Base-by-base conservation (phyloP, 2,888 invertebrate species). In the Dicyrtomina minuta region DNA sequence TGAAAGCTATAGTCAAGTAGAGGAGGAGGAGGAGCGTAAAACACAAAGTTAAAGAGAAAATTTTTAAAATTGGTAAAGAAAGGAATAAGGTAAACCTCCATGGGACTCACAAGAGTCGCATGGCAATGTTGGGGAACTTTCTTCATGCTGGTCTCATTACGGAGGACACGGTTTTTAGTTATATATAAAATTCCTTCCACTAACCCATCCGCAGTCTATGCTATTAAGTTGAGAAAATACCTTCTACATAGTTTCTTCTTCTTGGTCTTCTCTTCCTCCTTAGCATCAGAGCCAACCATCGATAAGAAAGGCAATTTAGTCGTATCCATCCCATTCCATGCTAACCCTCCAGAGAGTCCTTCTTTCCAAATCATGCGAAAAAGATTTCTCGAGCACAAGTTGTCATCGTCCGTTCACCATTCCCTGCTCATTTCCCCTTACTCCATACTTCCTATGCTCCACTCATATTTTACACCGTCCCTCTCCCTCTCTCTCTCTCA, bases 291-390 rank as follows among this genome's bases (percentile, higher is more conserved):
- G 33, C 33, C 33, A 3, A 33, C 33, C 33, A 17, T 49, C 67
- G 70, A 71, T 71, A 71, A 71, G 70, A 67, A 64, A 58, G 62
- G 67, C 70, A 71, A 71, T 71, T 71, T 68, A 62, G 64, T 44
- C 61, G 62, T 67, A 71, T 71, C 70, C 70, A 64, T 71, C 64
- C 53, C 53, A 62, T 61, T 60, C 59, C 64, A 64, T 8, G 33
- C 33, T 58, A 64, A 67, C 70, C 64, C 67, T 64, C 51, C 62
- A 64, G 70, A 67, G 64, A 60, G 58, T 62, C 58, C 62, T 71
- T 68, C 44, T 24, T 49, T 55, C 61, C 67, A 71, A 67, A 67
- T 71, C 70, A 67, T 67, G 67, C 67, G 70, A 67, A 67, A 68
- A 71, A 71, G 53, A 60, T 53, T 55, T 27, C 41, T 15, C 41